These are phyloP conservation scores for Rhagophthalmus giganteus DNA, from an alignment of 2,888 invertebrate genomes.

Conservation along the genomic window DNA sequence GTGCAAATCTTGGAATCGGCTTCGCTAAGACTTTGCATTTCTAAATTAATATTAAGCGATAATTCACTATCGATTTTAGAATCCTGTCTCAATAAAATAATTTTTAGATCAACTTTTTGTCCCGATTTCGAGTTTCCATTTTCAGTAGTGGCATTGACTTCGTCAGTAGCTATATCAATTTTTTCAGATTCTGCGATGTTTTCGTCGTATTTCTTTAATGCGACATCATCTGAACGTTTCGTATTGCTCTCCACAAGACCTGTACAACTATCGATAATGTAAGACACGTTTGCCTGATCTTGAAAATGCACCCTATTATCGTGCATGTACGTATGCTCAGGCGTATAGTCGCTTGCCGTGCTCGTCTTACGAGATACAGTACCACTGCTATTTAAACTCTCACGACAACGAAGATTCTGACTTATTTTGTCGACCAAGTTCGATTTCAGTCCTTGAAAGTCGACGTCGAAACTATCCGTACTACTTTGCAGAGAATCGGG, in stretches of 20 bases:
- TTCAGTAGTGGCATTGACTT: slow-evolving; percentile 10
- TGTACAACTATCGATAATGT: slow-evolving; percentile 41
- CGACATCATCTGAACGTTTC: no score
- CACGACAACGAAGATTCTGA: slow-evolving; percentile 47
- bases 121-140: slow-evolving; percentile 35
- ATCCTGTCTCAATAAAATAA: slow-evolving; percentile 44
- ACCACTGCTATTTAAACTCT: slow-evolving; percentile 54
- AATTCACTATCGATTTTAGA: slow-evolving; percentile 20
- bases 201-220: no score
- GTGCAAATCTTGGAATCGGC: slow-evolving; percentile 21
- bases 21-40: slow-evolving; percentile 1
- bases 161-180: slow-evolving; percentile 33
- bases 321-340: slow-evolving; percentile 57
- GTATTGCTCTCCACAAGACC: slow-evolving; percentile 35
- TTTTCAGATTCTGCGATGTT: slow-evolving; percentile 42
- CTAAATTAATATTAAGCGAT: slow-evolving; percentile 12
- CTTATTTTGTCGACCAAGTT: slow-evolving; percentile 49
- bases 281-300: slow-evolving; percentile 42
- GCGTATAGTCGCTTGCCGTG: slow-evolving; percentile 62
- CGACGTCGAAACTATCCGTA: slow-evolving; percentile 24
- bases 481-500: slow-evolving; percentile 36
- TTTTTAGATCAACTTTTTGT: slow-evolving; percentile 50
- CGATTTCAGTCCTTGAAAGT: slow-evolving; percentile 47
- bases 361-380: slow-evolving; percentile 61
- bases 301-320: slow-evolving; percentile 37